Conservation (phyloP, 2,113 vertebrate genomes). For the Rattus norvegicus region DNA sequence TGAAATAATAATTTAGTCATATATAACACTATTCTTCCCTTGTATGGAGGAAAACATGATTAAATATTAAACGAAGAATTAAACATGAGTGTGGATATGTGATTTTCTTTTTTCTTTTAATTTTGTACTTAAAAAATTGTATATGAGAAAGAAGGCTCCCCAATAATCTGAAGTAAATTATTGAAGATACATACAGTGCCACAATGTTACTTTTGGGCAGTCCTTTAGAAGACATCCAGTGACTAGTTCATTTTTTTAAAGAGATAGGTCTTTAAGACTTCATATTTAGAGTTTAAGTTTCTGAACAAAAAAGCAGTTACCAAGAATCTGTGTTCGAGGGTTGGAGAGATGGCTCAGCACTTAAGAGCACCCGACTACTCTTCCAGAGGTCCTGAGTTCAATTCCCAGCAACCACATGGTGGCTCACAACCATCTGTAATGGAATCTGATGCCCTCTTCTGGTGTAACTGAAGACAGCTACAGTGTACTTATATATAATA, state of each 20-base stretch:
- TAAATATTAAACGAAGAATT: slow-evolving; percentile 29
- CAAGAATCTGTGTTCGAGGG: background rate
- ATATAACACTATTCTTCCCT: background rate
- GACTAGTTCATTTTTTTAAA: background rate
- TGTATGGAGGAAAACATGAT: background rate
- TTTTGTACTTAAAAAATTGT: background rate
- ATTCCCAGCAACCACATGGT: too few relatives aligned
- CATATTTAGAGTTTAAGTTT: background rate
- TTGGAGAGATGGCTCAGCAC: too few relatives aligned
- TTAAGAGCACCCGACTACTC: too few relatives aligned
- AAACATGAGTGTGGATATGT: background rate
- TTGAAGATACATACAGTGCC: background rate
- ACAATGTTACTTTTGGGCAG: background rate
- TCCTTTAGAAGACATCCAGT: background rate
- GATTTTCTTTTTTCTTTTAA: background rate
- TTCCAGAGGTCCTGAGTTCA: too few relatives aligned
- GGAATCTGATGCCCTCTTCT: too few relatives aligned
- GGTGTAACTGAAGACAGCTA: too few relatives aligned
- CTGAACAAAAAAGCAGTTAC: background rate
- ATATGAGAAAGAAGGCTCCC: background rate
- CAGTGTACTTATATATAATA: too few relatives aligned
- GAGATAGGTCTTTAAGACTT: background rate
- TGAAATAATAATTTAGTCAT: background rate
- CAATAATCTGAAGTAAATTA: background rate
- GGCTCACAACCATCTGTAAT: too few relatives aligned